Base-by-base conservation (phyloP, 92 coral and sea anemone species). In the Heliopora coerulea region DNA sequence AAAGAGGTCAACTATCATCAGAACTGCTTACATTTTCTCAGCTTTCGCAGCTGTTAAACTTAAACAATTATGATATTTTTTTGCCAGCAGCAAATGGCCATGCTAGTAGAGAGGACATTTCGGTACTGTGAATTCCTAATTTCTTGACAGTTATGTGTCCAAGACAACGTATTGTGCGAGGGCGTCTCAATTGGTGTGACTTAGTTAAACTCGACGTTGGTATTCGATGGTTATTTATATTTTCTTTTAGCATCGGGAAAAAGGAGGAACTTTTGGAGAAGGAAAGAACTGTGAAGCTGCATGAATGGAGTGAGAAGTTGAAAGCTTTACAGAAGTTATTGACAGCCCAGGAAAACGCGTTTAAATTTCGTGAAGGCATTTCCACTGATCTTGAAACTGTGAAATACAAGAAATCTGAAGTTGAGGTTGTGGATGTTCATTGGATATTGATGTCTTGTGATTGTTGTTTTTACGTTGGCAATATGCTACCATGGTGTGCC, bases 351-450 rank as follows among this genome's bases (percentile, higher is more conserved):
- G 77, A 70, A 31, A 70, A 70, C 29, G 32, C 63, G n/a, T 70
- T 70, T 58, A 70, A 70, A 70, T 30, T 52, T 27, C 77, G 77
- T 24, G 77, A 70, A 70, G 77, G 77, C 46, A 70, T 70, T 50
- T 62, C 77, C 17, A 54, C 77, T 7, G 77, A 70, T 54, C 77
- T 70, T 17, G 77, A 70, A 39, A 70, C 77, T 18, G 77, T 70
- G 17, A 70, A 34, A 29, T 70, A 27, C 25, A 70, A 70, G 63
- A 70, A 70, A 54, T 70, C 77, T 70, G 77, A 70, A 35, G 57
- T 70, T 3, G 77, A 70, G 77, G 77, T 70, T 30, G n/a, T n/a
- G n/a, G n/a, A n/a, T n/a, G n/a, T n/a, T n/a, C n/a, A n/a, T n/a
- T n/a, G n/a, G n/a, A n/a, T n/a, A n/a, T n/a, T n/a, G n/a, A n/a